Conservation (phyloP, 2,113 vertebrate genomes). For the Cinclus cinclus region DNA sequence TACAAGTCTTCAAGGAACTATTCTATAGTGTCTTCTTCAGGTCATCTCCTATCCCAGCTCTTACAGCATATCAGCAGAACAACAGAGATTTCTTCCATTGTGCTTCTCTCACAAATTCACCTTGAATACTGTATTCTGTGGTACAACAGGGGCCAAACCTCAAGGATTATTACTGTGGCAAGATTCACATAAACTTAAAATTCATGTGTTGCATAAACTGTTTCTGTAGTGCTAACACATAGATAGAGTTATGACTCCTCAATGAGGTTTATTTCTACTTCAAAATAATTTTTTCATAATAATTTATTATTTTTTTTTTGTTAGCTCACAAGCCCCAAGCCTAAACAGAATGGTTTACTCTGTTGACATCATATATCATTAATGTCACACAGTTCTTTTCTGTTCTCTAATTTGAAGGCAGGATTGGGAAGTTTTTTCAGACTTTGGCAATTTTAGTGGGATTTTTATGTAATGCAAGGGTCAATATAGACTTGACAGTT, state of each 20-base stretch:
- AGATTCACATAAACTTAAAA: not conserved
- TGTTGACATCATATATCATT: not conserved
- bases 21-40: not conserved
- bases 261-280: not conserved
- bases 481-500: slow-evolving; percentile 20
- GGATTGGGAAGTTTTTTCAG: not conserved
- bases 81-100: not conserved
- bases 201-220: not conserved
- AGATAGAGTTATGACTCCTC: not conserved
- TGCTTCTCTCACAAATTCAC: not conserved
- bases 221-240: not conserved
- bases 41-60: not conserved
- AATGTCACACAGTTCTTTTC: not conserved
- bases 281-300: not conserved
- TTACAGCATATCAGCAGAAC: not conserved
- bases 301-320: not conserved
- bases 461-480: not conserved
- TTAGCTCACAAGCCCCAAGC: not conserved
- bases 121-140: not conserved
- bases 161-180: not conserved
- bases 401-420: not conserved
- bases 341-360: not conserved
- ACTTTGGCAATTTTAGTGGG: not conserved
- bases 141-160: not conserved
- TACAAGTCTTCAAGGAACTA: not conserved